phyloP scores from a whole-genome alignment of 53 echinoderm and acorn worm species.

The Mesocentrotus franciscanus region DNA sequence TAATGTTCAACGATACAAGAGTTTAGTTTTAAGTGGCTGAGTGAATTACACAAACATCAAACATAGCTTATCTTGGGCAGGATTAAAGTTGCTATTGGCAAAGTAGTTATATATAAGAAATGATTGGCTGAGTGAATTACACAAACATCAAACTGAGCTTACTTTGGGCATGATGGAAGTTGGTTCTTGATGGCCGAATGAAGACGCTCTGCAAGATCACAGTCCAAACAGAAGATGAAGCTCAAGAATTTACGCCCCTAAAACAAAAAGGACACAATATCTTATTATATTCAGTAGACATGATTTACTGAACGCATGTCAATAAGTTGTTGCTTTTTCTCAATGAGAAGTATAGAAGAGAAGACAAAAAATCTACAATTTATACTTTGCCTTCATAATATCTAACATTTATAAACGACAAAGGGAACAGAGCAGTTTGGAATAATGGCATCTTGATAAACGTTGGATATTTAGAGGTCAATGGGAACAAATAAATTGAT shows the following conservation, averaged over 20 bases:
- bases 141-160: constrained; percentile 43
- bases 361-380: neutral
- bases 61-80: no score
- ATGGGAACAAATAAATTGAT: no score
- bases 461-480: no score
- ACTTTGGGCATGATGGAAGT: constrained; percentile 85
- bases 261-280: constrained; percentile 22
- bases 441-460: neutral
- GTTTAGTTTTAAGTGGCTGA: no score
- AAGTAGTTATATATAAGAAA: no score
- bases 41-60: no score
- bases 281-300: neutral
- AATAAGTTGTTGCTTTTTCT: neutral
- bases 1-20: no score
- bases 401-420: neutral
- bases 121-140: no score
- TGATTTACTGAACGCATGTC: neutral
- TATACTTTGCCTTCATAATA: neutral
- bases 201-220: constrained; percentile 77
- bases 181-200: constrained; percentile 89
- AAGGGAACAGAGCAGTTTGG: neutral
- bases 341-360: neutral
- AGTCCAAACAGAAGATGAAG: constrained; percentile 71
- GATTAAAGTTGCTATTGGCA: no score
- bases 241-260: constrained; percentile 88